A percentile compares a stretch with the other conserved stretches of the same genome.
Conservation (phyloP, 2,888 invertebrate genomes). For the Steromphala cineraria region DNA sequence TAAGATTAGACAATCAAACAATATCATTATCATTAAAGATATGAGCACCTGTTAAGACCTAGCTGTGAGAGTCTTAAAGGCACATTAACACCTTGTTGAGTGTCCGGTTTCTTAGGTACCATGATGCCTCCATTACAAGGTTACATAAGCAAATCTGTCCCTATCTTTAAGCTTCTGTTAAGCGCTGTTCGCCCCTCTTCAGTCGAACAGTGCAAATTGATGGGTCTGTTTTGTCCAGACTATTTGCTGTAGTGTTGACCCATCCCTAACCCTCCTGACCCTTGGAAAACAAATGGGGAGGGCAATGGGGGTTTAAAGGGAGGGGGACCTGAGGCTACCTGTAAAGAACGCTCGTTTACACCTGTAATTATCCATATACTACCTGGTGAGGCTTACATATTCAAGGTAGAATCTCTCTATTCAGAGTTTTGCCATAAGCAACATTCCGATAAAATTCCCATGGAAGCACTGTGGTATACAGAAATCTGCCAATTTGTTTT, state of each 20-base stretch:
- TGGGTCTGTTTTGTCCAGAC: background rate
- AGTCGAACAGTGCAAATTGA: background rate
- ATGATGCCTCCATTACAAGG: background rate
- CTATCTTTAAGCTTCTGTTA: background rate
- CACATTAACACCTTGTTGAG: no score
- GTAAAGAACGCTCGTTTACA: background rate
- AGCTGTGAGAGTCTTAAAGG: background rate
- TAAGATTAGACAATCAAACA: no score
- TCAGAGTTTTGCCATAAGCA: no score
- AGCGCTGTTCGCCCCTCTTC: background rate
- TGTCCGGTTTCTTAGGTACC: no score
- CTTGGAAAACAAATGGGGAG: background rate
- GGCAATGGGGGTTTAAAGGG: no score
- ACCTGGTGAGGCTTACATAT: background rate
- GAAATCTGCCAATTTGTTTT: no score
- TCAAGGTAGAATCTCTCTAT: no score
- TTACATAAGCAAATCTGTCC: background rate
- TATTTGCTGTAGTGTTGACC: background rate
- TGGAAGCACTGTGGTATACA: no score
- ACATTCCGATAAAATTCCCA: no score
- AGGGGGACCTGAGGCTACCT: background rate
- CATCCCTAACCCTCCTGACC: background rate
- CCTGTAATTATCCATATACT: constrained; percentile 7
- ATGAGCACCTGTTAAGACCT: no score
- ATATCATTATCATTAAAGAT: no score